Evolutionary conservation across 2,888 invertebrate species (phyloP), one percentile per base, ranked within the genome.

Genomic region (Sphaerophoria taeniata): DNA sequence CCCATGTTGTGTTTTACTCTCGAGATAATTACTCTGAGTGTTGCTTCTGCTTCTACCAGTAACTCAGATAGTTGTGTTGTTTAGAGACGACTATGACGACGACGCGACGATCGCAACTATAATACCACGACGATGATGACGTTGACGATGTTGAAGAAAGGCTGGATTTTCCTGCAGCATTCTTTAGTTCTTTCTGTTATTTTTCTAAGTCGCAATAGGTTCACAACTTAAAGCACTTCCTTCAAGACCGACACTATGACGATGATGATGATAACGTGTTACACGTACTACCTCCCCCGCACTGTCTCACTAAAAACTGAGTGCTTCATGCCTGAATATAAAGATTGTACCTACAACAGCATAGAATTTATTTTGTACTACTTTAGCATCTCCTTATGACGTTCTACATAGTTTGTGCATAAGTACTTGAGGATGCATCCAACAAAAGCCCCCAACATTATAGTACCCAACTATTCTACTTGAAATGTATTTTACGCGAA

Each of bases 1-100:
- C 77, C 76, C 81, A 65, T 85, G 80, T 80, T 73, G 55, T 77
- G 76, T 73, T 70, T 56, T 47, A 70, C 70, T 76, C 80, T 73
- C 36, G 55, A 80, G 81, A 81, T 85, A 85, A 85, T 85, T 81
- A 81, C 81, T 81, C 76, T 36, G 53, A 65, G 76, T 85, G 81
- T 77, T 85, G 76, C 39, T 61, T 79, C 9, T 61, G 39, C 43
- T 53, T 31, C 9, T 63, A 12, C 49, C 34, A 67, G 65, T 49
- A 51, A 53, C 39, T 60, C 24, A 24, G 24, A 36, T 34, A 24
- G 9, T 49, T 43, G 43, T n/a, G 53, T 58, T 58, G 9, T 14
- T 24, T 47, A 33, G 39, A 24, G 2, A 33, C 11, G 9, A 39
- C 12, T 12, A 60, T 3, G 36, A 60, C 36, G 14, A 58, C 9